phyloP scores from a whole-genome alignment of 37 sponge, comb jelly and placozoan genomes.

The Halisarca cf. caerulea region DNA sequence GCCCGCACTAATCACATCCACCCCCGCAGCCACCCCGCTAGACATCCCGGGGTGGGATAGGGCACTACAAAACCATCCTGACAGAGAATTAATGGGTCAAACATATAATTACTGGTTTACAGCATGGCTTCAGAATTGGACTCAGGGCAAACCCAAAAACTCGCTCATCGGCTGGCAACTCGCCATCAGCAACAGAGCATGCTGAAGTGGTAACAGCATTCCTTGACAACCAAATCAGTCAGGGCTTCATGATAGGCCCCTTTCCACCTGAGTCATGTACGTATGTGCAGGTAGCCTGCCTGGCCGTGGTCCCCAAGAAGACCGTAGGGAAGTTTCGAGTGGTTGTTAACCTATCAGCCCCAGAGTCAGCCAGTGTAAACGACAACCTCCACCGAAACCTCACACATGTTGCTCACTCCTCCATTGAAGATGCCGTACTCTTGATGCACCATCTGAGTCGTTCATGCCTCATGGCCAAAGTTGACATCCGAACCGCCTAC shows the following conservation, averaged over 20 bases:
- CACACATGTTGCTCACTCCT: constrained; percentile 5
- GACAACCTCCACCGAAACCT: constrained; percentile 19
- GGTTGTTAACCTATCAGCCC: constrained; percentile 10
- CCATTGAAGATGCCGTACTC: not conserved
- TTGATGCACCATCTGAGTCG: not conserved
- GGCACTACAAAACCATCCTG: not conserved
- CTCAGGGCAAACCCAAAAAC: not conserved
- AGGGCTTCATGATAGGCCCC: constrained; percentile 18
- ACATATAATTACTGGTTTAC: not conserved
- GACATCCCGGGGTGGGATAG: not conserved
- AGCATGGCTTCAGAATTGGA: constrained; percentile 7
- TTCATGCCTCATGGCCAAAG: constrained; percentile 1
- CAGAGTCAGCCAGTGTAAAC: not conserved
- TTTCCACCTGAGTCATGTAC: not conserved
- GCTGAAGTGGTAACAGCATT: not conserved
- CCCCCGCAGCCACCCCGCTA: constrained; percentile 5
- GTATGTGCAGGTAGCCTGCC: not conserved
- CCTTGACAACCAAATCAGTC: not conserved
- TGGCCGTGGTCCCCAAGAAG: constrained; percentile 13
- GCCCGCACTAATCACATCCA: not conserved
- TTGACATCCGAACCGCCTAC: not conserved
- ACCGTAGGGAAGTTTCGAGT: constrained; percentile 15
- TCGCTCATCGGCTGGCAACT: not conserved
- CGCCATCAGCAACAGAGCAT: not conserved
- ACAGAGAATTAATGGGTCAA: not conserved